phyloP scores from a whole-genome alignment of 2,888 invertebrate species.

The Xylophagus ater region DNA sequence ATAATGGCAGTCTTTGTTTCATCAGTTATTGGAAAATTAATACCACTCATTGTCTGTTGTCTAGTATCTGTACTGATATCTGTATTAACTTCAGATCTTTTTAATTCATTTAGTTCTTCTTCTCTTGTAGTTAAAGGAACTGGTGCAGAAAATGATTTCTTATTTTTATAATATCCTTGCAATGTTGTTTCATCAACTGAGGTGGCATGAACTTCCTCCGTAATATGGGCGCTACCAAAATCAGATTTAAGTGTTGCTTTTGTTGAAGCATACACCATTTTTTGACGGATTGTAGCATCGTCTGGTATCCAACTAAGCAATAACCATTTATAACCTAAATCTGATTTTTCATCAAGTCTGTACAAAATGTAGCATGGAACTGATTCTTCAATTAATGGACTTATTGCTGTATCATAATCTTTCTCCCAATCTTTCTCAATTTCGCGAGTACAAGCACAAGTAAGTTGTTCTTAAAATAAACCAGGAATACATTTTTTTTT shows the following conservation, averaged over 20 bases:
- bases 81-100: slow-evolving; percentile 57
- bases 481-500: slow-evolving; percentile 9
- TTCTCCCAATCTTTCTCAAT: slow-evolving; percentile 70
- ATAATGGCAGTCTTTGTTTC: slow-evolving; percentile 64
- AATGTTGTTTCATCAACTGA: slow-evolving; percentile 68
- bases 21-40: slow-evolving; percentile 79
- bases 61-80: slow-evolving; percentile 71
- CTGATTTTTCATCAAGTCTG: slow-evolving; percentile 66
- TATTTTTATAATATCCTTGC: slow-evolving; percentile 69
- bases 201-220: slow-evolving; percentile 90
- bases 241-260: slow-evolving; percentile 94
- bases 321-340: slow-evolving; percentile 83
- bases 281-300: slow-evolving; percentile 76
- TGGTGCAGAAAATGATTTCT: slow-evolving; percentile 66
- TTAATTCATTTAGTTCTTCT: slow-evolving; percentile 70
- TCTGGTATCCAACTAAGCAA: slow-evolving; percentile 93
- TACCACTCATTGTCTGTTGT: slow-evolving; percentile 82
- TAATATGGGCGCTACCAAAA: slow-evolving; percentile 88
- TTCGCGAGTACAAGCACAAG: slow-evolving; percentile 52
- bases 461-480: slow-evolving; percentile 55
- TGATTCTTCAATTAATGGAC: slow-evolving; percentile 58
- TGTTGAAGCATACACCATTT: slow-evolving; percentile 97
- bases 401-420: slow-evolving; percentile 68
- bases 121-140: slow-evolving; percentile 83
- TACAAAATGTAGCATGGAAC: slow-evolving; percentile 88